These are phyloP conservation scores for Parnassius orleans DNA, from an alignment of 2,888 invertebrate genomes.

Conservation along the genomic window DNA sequence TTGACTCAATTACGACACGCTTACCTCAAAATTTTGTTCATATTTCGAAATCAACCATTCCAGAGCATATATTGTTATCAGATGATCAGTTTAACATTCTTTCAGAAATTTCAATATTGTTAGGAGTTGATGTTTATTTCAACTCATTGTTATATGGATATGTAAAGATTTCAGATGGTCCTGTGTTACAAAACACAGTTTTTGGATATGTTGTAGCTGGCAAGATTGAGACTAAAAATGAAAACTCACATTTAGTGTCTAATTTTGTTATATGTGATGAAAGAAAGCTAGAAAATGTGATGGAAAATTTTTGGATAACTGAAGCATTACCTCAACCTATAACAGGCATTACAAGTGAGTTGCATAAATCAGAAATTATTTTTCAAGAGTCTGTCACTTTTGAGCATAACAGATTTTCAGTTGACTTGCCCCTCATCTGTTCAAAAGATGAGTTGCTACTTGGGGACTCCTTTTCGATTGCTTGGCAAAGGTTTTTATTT, in stretches of 20 bases:
- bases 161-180: too few relatives aligned
- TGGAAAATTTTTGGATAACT: conserved; percentile 33
- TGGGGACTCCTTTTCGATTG: conserved; percentile 29
- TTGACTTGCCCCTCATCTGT: conserved; percentile 22
- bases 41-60: too few relatives aligned
- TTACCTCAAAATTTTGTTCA: too few relatives aligned
- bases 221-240: neutral
- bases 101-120: too few relatives aligned
- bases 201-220: neutral
- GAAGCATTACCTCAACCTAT: conserved; percentile 30
- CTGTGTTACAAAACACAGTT: neutral
- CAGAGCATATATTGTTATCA: too few relatives aligned
- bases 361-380: conserved; percentile 22
- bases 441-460: conserved; percentile 23
- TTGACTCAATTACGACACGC: too few relatives aligned
- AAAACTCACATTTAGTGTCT: conserved; percentile 11
- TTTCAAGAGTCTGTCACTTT: too few relatives aligned
- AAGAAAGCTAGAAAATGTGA: conserved; percentile 29
- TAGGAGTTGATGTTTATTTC: too few relatives aligned
- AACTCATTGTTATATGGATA: too few relatives aligned
- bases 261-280: conserved; percentile 24
- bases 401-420: conserved; percentile 24
- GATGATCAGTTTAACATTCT: too few relatives aligned
- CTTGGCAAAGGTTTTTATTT: conserved; percentile 27
- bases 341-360: conserved; percentile 5